Evolutionary conservation across 2,113 vertebrate species (phyloP), one percentile per base, ranked within the genome.

Genomic region (Fulmarus glacialis): DNA sequence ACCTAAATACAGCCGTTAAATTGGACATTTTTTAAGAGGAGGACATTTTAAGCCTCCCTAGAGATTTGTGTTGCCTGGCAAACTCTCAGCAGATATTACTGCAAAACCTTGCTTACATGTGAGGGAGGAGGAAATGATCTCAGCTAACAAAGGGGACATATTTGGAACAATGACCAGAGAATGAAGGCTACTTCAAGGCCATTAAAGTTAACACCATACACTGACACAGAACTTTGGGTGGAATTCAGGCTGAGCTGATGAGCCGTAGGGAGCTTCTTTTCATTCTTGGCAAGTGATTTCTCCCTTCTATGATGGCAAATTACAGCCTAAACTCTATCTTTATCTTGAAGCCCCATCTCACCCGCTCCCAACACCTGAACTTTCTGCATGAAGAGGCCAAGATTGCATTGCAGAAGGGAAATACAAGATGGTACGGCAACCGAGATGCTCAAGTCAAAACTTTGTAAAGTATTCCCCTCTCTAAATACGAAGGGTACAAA

Each of bases 1-100:
- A 98, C 97, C 98, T 97, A 96, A 96, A 96, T 43, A 87, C 79
- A 74, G 92, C 86, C 16, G 6, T 94, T 97, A 97, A 89, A 95
- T 75, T 70, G 92, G 93, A 91, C 50, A 55, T 90, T 97, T 96
- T 97, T 96, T 92, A 97, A 67, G 70, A 95, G 43, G 66, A 85
- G 95, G 79, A 91, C 87, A 88, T 94, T 96, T 95, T 77, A 94
- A 97, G 87, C 87, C 45, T 79, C 93, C 68, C 64, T 26, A 73
- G 90, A 94, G 97, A 91, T 78, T 22, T 79, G 62, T 66, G 84
- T 90, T 92, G 77, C 82, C 74, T 38, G 47, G 38, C 70, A 96
- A 92, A 60, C 72, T 63, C 42, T 72, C 64, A 94, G 87, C 59
- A 86, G 42, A 7, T 74, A 95, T 71, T 85, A 68, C 66, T 74